Base-by-base conservation (phyloP, 1,140 invertebrate species). In the Orussus abietinus region DNA sequence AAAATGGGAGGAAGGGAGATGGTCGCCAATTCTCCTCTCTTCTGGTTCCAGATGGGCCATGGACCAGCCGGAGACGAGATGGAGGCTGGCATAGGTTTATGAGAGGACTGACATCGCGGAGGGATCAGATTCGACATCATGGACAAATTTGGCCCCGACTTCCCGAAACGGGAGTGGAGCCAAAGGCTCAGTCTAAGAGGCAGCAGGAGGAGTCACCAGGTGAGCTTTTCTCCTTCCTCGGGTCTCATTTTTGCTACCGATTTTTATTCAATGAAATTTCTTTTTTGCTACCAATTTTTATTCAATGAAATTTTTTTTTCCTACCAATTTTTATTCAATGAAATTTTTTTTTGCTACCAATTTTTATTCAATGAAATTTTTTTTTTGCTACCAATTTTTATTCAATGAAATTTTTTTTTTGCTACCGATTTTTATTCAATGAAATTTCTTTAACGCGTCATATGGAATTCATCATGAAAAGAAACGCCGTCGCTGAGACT, bases 171-270 rank as follows among this genome's bases (percentile, higher is more conserved):
- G 13, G 75, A 77, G 46, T 77, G 76, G 76, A 76, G 71, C 43
- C 74, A 77, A 38, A 60, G 76, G 19, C 59, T 77, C 12, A 77
- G 75, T 45, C 49, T 77, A 19, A 58, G 76, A 45, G 76, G 76
- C 47, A 75, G 72, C 55, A 62, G 72, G 14, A 64, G 73, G 61
- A 57, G 68, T 67, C 46, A 52, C 46, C 50, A 52, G 42, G 49
- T 51, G 19, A 5, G 45, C 15, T 14, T 35, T 4, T 12, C 21
- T 25, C 17, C 13, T 35, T n/a, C n/a, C n/a, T n/a, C n/a, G n/a
- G n/a, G n/a, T n/a, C n/a, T n/a, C n/a, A n/a, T n/a, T n/a, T n/a
- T n/a, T n/a, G n/a, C n/a, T n/a, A n/a, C n/a, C n/a, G 12, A 32
- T 41, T 13, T 4, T 21, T 9, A 32, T 32, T 39, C 2, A n/a